Evolutionary conservation across 2,888 invertebrate species (phyloP).

Genomic region (Sesamia inferens): DNA sequence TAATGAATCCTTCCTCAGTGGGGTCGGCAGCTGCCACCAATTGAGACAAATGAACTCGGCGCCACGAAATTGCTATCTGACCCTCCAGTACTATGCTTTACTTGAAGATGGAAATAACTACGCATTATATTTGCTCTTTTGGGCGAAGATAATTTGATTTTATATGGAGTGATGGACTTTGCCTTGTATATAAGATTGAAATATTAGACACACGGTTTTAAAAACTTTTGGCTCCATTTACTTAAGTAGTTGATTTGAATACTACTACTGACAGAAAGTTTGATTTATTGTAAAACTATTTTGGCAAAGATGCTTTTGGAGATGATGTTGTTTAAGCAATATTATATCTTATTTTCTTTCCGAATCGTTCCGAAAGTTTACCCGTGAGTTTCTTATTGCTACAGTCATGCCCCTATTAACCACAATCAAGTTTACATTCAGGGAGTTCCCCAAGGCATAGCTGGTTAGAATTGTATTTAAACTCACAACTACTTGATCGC

Average conservation of each 20-base stretch:
- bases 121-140: conserved; percentile 36
- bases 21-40: conserved; percentile 79
- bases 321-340: neutral
- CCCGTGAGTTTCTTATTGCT: neutral
- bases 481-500: conserved; percentile 11
- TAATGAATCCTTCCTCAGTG: conserved; percentile 58
- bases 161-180: neutral
- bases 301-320: neutral
- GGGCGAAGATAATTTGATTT: conserved; percentile 20
- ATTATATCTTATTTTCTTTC: neutral
- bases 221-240: neutral
- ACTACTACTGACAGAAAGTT: neutral
- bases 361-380: neutral
- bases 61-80: conserved; percentile 71
- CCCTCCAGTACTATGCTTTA: conserved; percentile 52
- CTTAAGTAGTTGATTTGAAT: neutral
- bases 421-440: conserved; percentile 3
- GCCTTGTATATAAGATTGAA: neutral
- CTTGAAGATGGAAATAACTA: conserved; percentile 24
- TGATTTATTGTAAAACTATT: neutral
- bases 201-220: neutral
- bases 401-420: neutral
- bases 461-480: conserved; percentile 4
- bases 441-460: conserved; percentile 25
- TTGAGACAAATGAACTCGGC: conserved; percentile 85